Base-by-base conservation (phyloP, 1,140 invertebrate genomes). In the Glossosoma conforme region DNA sequence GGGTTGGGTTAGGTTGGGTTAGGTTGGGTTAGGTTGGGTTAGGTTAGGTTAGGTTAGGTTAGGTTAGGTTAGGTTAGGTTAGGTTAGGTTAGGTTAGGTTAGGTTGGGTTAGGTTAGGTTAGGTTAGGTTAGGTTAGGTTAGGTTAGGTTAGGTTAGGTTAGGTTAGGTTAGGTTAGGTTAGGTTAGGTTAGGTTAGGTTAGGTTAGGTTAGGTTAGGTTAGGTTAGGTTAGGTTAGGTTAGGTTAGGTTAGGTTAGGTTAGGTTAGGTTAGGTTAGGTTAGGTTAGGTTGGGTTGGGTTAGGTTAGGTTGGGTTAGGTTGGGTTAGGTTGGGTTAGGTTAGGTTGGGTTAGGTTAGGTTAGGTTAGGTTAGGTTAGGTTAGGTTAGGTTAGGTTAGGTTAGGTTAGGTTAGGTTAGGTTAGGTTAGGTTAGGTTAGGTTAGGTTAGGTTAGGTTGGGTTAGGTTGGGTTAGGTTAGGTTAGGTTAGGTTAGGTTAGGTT, bases 301-400 rank as follows among this genome's bases (percentile, higher is more conserved):
- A 30, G 55, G 50, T 59, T 53, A 35, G 44, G 44, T 58, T 46
- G 19, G 55, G 55, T 59, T 58, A 48, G 44, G 51, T 55, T 59
- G 11, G 57, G 57, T 58, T 59, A 42, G 48, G 57, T 51, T 44
- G 19, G 60, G 58, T 68, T 67, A 66, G 66, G 64, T 71, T 64
- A 65, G 65, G 66, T 68, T 70, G 52, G 54, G 56, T 65, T 61
- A 49, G 62, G 50, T 56, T 54, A 37, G 50, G 50, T 56, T 56
- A 22, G 50, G 41, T 42, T 56, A 19, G 25, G 54, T 38, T 54
- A 14, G 33, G 49, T 40, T 55, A 24, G 22, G 53, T 47, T 51
- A n/a, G 41, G 36, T 28, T 54, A 10, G 24, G 46, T 54, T 54
- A 47, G 50, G 47, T 63, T 35, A 8, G 14, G 46, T 62, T 44